Conservation (phyloP, 2,113 vertebrate species). For the Anarhynchus alexandrinus region DNA sequence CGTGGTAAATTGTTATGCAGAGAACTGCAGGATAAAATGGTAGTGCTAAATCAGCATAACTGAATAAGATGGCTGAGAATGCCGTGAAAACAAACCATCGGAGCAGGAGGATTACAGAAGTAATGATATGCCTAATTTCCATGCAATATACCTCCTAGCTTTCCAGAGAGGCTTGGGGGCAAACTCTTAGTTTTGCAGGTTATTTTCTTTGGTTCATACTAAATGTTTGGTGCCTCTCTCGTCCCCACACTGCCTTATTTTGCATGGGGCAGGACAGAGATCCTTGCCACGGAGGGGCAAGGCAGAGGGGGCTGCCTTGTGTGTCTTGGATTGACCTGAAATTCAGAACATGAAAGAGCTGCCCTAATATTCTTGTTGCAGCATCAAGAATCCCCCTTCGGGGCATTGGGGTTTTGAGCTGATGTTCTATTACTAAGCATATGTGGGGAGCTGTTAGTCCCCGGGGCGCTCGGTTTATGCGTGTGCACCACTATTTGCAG, state of each 20-base stretch:
- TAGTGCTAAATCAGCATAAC: slow-evolving; percentile 3
- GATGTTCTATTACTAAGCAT: background rate
- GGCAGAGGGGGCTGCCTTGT: background rate
- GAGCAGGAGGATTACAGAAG: background rate
- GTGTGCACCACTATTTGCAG: background rate
- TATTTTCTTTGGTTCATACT: background rate
- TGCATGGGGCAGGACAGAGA: background rate
- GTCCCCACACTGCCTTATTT: rapidly evolving
- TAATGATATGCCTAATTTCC: background rate
- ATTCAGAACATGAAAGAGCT: background rate
- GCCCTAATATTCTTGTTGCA: background rate
- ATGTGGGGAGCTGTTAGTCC: background rate
- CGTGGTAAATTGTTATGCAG: background rate
- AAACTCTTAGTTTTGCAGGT: background rate
- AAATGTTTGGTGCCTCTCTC: background rate
- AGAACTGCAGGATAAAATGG: slow-evolving; percentile 25
- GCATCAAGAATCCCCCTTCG: background rate
- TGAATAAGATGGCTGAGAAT: slow-evolving; percentile 28
- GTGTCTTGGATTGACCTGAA: background rate
- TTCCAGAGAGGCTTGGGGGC: background rate
- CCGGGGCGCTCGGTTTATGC: background rate
- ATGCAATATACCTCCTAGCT: background rate
- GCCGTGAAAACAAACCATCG: background rate
- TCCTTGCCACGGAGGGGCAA: background rate
- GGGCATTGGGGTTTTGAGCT: background rate